Conservation (phyloP, 2,113 vertebrate species). For the Brachyhypopomus gauderio region DNA sequence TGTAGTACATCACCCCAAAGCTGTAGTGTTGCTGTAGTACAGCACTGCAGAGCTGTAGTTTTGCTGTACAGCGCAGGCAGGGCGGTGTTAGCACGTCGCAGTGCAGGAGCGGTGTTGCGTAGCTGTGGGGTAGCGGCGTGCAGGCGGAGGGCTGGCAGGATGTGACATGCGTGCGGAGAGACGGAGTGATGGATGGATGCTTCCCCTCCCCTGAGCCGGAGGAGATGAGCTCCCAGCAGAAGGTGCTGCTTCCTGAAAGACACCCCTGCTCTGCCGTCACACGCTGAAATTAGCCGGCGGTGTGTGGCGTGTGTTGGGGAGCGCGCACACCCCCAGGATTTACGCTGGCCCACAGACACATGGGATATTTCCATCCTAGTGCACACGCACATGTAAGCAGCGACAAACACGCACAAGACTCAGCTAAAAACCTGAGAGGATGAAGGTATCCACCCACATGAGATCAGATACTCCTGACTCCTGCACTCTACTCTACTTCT, state of each 20-base stretch:
- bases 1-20: background rate
- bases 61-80: background rate
- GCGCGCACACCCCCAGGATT: constrained; percentile 74
- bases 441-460: background rate
- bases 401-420: constrained; percentile 17
- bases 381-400: constrained; percentile 40
- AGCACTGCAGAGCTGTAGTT: background rate
- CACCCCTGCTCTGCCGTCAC: constrained; percentile 68
- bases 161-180: constrained; percentile 55
- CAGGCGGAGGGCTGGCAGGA: constrained; percentile 59
- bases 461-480: background rate
- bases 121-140: background rate
- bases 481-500: constrained; percentile 23
- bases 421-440: background rate
- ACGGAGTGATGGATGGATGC: constrained; percentile 1
- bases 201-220: constrained; percentile 21
- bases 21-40: background rate
- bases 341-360: constrained; percentile 64
- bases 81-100: background rate
- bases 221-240: constrained; percentile 39
- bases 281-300: constrained; percentile 79
- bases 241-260: constrained; percentile 74
- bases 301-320: constrained; percentile 78
- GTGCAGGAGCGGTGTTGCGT: constrained; percentile 28
- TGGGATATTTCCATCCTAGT: constrained; percentile 65